These are phyloP conservation scores for Bombus waltoni DNA, from an alignment of 1,140 invertebrate genomes.

Conservation along the genomic window DNA sequence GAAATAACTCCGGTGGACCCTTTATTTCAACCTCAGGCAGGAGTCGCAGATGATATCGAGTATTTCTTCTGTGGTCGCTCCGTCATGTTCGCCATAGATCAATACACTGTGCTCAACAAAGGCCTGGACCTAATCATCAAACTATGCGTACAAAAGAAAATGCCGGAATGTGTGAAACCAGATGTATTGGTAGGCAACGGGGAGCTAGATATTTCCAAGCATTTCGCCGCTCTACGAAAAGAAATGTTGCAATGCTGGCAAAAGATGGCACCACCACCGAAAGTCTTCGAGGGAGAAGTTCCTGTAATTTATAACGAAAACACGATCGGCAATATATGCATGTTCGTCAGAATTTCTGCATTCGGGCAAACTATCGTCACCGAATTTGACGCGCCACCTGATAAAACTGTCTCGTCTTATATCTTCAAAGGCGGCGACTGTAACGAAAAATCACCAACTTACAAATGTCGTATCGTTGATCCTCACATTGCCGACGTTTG, in stretches of 20 bases:
- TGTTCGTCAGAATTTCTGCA: slow-evolving; percentile 73
- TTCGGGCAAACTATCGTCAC: slow-evolving; percentile 75
- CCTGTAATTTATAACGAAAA: slow-evolving; percentile 62
- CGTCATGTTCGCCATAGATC: slow-evolving; percentile 74
- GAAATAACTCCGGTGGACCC: slow-evolving; percentile 72
- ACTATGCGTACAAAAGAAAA: slow-evolving; percentile 71
- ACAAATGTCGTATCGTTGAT: slow-evolving; percentile 69
- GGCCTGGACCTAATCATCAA: slow-evolving; percentile 66
- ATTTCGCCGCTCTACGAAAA: slow-evolving; percentile 74
- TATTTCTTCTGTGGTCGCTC: slow-evolving; percentile 74
- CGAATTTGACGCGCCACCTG: slow-evolving; percentile 68
- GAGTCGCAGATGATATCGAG: slow-evolving; percentile 68
- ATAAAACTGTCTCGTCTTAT: slow-evolving; percentile 27
- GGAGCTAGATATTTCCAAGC: slow-evolving; percentile 71
- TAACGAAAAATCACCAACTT: slow-evolving; percentile 48
- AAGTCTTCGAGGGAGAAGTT: slow-evolving; percentile 72
- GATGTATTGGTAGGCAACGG: slow-evolving; percentile 71
- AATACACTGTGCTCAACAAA: slow-evolving; percentile 46
- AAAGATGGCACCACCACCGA: slow-evolving; percentile 57
- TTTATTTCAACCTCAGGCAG: slow-evolving; percentile 67
- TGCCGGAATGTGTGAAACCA: slow-evolving; percentile 67
- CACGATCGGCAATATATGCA: slow-evolving; percentile 53
- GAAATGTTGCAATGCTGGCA: slow-evolving; percentile 72
- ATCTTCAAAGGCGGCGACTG: slow-evolving; percentile 68
- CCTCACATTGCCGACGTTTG: slow-evolving; percentile 13